Evolutionary conservation across 2,113 vertebrate species (phyloP).

Genomic region (Rhinopomastus cyanomelas): DNA sequence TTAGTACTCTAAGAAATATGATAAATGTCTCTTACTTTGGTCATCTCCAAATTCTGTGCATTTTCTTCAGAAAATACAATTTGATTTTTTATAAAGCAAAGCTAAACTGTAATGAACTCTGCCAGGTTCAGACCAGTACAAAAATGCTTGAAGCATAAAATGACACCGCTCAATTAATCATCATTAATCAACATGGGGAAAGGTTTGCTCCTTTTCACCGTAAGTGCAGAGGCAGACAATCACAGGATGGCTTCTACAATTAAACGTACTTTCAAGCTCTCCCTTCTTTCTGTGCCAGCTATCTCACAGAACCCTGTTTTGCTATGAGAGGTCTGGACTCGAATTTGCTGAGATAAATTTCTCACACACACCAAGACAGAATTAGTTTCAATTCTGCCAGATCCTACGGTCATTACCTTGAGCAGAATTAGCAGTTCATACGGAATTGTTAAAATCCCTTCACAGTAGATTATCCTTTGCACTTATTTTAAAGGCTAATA

Average conservation of each 20-base stretch:
- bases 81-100: background rate
- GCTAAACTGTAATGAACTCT: background rate
- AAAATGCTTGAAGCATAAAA: background rate
- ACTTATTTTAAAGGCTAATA: background rate
- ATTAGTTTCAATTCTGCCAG: background rate
- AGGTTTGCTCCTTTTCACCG: background rate
- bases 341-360: background rate
- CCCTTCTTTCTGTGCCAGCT: background rate
- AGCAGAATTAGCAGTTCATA: background rate
- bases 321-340: background rate
- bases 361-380: background rate
- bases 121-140: background rate
- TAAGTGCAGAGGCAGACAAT: background rate
- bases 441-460: background rate
- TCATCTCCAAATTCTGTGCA: background rate
- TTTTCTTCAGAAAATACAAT: background rate
- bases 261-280: background rate
- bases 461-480: background rate
- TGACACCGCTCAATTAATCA: background rate
- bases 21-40: background rate
- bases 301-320: background rate
- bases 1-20: background rate
- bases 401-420: background rate
- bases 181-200: background rate
- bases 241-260: background rate